Evolutionary conservation across 2,113 vertebrate species (phyloP), one percentile per base, ranked within the genome.

Genomic region (Rousettus leschenaultii): DNA sequence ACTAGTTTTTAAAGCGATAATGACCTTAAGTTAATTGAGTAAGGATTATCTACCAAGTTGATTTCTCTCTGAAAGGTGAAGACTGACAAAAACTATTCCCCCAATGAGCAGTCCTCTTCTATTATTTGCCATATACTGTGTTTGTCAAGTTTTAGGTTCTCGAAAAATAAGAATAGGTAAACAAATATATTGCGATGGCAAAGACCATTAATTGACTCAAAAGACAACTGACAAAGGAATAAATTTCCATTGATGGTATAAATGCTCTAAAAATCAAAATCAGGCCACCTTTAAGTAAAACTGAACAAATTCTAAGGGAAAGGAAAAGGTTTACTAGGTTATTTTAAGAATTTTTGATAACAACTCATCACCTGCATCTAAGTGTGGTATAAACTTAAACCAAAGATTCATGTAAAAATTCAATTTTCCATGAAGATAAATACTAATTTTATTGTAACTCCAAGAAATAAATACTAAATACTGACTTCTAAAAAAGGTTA

Each of bases 81-180:
- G 18, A 74, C 5, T 75, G 43, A 70, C 22, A 88, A 86, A 88
- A 75, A 80, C 10, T 78, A 68, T 24, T 91, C 28, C 24, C 84
- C 57, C 19, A 73, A 10, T 12, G 18, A 95, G 19, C 51, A 93
- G 43, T 55, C 95, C 68, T 82, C 63, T 77, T 30, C 7, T 21
- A 89, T 53, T 22, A 40, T 70, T 70, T 45, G 26, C 86, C 1
- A 4, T 87, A 43, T 13, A 57, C 11, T 18, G 3, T 70, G 5
- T 30, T 63, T 89, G 66, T 53, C 79, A 53, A 91, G 48, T 16
- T 79, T 74, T n/a, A 95, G 9, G 5, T 70, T 87, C 22, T 84
- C 90, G 43, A 90, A 96, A 90, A 86, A 38, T 65, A 85, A 71
- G 26, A 94, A 78, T 8, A 86, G 48, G 61, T n/a, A 94, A 77